phyloP scores from a whole-genome alignment of 2,888 invertebrate species.

The Drosophila nr. medialis region DNA sequence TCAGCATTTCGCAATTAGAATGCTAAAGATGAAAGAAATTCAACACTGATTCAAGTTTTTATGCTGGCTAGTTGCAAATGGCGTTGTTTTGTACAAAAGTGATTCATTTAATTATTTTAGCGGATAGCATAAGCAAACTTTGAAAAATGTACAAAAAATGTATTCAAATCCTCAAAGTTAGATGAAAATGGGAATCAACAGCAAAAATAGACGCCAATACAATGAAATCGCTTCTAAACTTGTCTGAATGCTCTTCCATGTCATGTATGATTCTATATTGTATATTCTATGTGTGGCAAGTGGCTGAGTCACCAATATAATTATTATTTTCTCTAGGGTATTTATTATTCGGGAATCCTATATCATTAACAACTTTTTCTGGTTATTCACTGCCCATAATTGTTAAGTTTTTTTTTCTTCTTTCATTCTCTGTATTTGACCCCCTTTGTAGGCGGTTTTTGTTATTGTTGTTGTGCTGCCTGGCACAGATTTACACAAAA shows the following conservation, averaged over 20 bases:
- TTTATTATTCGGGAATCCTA: background rate
- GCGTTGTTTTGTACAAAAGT: background rate
- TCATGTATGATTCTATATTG: no score
- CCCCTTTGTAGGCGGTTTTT: conserved; percentile 5
- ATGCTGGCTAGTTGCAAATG: background rate
- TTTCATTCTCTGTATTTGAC: background rate
- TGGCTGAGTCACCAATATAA: background rate
- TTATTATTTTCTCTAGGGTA: conserved; percentile 5
- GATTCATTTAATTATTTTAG: background rate
- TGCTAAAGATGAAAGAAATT: background rate
- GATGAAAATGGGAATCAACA: no score
- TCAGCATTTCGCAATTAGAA: background rate
- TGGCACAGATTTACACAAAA: conserved; percentile 33
- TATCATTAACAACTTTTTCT: background rate
- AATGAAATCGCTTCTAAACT: background rate
- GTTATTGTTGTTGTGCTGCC: conserved; percentile 18
- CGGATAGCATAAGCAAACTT: background rate
- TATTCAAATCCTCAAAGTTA: background rate
- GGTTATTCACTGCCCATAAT: conserved; percentile 12
- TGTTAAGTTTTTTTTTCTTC: conserved; percentile 20
- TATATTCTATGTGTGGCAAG: background rate
- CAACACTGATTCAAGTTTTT: background rate
- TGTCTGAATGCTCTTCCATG: no score
- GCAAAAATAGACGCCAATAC: no score
- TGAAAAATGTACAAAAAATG: background rate